phyloP scores from a whole-genome alignment of 2,888 invertebrate genomes.

The Proisotoma minuta region DNA sequence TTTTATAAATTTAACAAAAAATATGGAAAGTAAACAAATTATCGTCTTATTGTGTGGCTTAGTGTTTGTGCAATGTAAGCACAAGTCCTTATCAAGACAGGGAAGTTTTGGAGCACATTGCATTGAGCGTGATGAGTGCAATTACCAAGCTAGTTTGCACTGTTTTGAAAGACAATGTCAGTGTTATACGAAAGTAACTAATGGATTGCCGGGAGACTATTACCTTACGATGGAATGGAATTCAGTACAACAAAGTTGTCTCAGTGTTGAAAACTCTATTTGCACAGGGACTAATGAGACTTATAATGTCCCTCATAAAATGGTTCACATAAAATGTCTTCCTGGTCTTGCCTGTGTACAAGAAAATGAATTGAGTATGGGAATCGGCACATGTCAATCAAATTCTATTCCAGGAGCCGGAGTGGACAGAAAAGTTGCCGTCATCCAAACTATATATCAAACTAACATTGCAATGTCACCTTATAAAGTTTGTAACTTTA shows the following conservation, averaged over 20 bases:
- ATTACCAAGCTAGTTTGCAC: background rate
- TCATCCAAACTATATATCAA: too few species aligned
- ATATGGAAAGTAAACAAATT: too few species aligned
- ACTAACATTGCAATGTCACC: too few species aligned
- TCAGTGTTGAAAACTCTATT: conserved; percentile 1
- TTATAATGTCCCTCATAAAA: background rate
- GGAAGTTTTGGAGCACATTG: background rate
- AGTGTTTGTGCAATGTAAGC: background rate
- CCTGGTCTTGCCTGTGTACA: background rate
- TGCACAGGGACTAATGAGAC: conserved; percentile 10
- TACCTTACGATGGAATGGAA: conserved; percentile 5
- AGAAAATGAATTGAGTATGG: conserved; percentile 1
- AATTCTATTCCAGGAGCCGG: too few species aligned
- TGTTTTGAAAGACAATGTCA: conserved; percentile 6
- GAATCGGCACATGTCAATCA: conserved; percentile 3
- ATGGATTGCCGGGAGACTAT: background rate
- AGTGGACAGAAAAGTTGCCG: too few species aligned
- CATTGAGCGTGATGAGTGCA: background rate
- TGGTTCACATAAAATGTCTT: conserved; percentile 7
- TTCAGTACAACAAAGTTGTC: background rate
- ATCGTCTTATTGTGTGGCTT: background rate
- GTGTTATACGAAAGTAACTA: background rate
- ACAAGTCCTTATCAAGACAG: too few species aligned
- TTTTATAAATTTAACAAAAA: too few species aligned
- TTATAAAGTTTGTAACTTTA: too few species aligned